Percentiles rank a stretch among this genome's conserved stretches.
Evolutionary conservation across 2,888 invertebrate species (phyloP).

Genomic region (Dysmachus trigonus): DNA sequence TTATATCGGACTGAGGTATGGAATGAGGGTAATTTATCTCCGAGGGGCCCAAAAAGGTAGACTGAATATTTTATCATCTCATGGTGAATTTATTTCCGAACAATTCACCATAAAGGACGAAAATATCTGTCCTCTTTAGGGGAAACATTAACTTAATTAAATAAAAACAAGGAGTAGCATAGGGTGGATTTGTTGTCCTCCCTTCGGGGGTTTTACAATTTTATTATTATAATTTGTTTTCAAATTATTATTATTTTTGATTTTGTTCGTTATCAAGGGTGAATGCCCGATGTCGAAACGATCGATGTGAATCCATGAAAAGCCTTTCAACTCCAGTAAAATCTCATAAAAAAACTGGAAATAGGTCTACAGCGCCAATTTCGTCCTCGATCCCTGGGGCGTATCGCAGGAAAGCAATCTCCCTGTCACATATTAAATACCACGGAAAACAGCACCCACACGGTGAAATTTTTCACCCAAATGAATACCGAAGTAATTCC

Average conservation of each 20-base stretch:
- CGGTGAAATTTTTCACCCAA: neutral
- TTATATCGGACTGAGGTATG: neutral
- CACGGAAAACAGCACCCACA: neutral
- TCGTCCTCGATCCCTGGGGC: neutral
- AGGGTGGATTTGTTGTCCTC: neutral
- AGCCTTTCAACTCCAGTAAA: neutral
- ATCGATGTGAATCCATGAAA: neutral
- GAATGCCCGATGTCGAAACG: neutral
- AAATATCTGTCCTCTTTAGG: neutral
- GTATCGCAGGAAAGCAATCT: neutral
- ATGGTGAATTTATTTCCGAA: neutral
- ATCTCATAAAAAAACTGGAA: neutral
- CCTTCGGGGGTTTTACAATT: neutral
- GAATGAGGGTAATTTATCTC: neutral
- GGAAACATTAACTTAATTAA: neutral
- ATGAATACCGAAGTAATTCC: neutral
- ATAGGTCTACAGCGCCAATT: neutral
- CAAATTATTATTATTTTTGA: neutral
- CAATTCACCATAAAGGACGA: neutral
- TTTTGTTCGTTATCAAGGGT: neutral
- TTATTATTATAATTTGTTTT: neutral
- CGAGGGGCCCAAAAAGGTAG: neutral
- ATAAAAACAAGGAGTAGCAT: neutral
- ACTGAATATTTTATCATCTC: neutral
- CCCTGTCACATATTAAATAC: neutral